Evolutionary conservation across 1,140 invertebrate species (phyloP).

Genomic region (Sinella curviseta): DNA sequence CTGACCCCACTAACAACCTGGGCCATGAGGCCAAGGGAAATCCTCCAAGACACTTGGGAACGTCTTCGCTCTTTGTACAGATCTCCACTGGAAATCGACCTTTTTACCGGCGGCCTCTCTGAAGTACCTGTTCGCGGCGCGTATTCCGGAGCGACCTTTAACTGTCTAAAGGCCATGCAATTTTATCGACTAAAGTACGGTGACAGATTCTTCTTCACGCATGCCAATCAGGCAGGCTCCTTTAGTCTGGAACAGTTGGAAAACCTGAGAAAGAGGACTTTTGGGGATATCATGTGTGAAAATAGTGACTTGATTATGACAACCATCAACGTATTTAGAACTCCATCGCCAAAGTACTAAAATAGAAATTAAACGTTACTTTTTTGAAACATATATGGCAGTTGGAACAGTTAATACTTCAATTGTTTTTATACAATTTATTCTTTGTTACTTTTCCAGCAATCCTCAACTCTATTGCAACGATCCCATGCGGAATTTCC

Average conservation of each 20-base stretch:
- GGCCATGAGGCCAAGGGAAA: constrained; percentile 37
- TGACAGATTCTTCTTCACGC: constrained; percentile 41
- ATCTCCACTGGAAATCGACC: constrained; percentile 56
- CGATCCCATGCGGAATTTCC: background rate
- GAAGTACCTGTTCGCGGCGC: constrained; percentile 58
- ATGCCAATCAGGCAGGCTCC: constrained; percentile 47
- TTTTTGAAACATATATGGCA: background rate
- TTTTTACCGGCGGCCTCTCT: constrained; percentile 61
- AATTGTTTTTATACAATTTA: background rate
- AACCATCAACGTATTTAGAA: constrained; percentile 34
- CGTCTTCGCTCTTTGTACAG: constrained; percentile 54
- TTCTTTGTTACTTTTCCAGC: background rate
- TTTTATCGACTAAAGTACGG: constrained; percentile 28
- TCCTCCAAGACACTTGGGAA: constrained; percentile 48
- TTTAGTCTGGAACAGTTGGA: constrained; percentile 48
- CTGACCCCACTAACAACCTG: constrained; percentile 54
- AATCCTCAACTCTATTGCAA: constrained; percentile 6
- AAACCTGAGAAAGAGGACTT: constrained; percentile 34
- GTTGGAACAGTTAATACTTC: background rate
- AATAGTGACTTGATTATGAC: constrained; percentile 35
- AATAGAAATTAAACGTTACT: background rate
- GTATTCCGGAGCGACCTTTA: constrained; percentile 59
- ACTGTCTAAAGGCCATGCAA: constrained; percentile 54
- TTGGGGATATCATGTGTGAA: constrained; percentile 47
- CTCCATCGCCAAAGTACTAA: background rate